phyloP scores from a whole-genome alignment of 2,888 invertebrate species.

The Lithodes maja region DNA sequence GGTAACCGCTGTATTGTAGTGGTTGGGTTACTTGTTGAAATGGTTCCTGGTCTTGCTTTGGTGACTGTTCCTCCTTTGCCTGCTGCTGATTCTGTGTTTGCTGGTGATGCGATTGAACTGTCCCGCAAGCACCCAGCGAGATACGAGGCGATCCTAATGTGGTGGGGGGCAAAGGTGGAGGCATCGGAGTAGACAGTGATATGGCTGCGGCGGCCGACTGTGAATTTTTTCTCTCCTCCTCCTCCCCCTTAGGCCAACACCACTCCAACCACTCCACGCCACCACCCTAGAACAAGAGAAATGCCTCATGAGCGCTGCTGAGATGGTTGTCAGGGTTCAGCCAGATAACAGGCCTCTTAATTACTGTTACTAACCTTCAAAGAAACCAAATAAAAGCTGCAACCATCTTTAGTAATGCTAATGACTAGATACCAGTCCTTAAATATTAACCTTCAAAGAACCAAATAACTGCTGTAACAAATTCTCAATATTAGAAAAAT shows the following conservation, averaged over 20 bases:
- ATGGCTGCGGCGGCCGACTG: conserved; percentile 36
- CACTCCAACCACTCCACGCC: conserved; percentile 52
- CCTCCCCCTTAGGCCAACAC: conserved; percentile 30
- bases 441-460: neutral
- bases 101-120: neutral
- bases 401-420: neutral
- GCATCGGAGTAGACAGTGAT: conserved; percentile 48
- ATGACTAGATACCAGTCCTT: neutral
- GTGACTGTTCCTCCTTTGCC: neutral
- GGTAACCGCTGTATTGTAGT: too few relatives aligned
- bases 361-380: neutral
- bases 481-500: neutral
- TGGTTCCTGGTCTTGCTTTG: neutral
- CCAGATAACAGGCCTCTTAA: neutral
- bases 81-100: conserved; percentile 15
- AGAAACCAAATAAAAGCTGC: neutral
- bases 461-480: neutral
- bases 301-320: conserved; percentile 63
- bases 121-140: neutral
- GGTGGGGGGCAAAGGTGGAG: conserved; percentile 33
- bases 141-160: conserved; percentile 21
- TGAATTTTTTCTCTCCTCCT: conserved; percentile 30
- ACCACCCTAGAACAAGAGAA: conserved; percentile 63
- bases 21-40: too few relatives aligned
- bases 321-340: conserved; percentile 12